These are phyloP conservation scores for Tragelaphus buxtoni DNA, from an alignment of 2,113 vertebrate species.

Conservation along the genomic window DNA sequence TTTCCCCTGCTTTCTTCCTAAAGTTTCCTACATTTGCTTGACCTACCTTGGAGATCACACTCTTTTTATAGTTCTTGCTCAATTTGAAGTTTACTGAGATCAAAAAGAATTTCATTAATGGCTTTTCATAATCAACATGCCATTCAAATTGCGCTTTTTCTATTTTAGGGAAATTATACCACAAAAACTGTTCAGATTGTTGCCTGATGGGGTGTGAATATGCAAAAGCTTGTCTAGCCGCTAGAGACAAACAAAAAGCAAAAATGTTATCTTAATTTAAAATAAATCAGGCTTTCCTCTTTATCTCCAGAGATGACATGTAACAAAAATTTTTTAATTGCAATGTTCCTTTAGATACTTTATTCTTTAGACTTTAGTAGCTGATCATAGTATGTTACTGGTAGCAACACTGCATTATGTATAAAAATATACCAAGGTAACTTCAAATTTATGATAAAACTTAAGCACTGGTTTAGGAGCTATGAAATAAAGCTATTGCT, in stretches of 20 bases:
- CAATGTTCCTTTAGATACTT: conserved; percentile 16
- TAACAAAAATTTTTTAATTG: background rate
- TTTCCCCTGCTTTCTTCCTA: background rate
- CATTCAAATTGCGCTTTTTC: conserved; percentile 62
- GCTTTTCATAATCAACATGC: conserved; percentile 62
- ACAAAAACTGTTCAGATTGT: conserved; percentile 51
- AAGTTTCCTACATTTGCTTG: background rate
- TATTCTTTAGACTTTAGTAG: conserved; percentile 4
- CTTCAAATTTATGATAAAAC: conserved; percentile 32
- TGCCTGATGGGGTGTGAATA: conserved; percentile 55
- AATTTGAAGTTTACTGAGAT: conserved; percentile 42
- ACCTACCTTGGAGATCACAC: background rate
- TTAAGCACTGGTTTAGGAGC: background rate
- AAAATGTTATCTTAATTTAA: conserved; percentile 59
- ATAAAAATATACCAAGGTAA: conserved; percentile 12
- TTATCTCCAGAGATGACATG: conserved; percentile 15
- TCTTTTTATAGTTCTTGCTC: conserved; percentile 34
- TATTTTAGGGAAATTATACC: conserved; percentile 53
- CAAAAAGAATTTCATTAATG: conserved; percentile 68
- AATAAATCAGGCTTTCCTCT: conserved; percentile 37
- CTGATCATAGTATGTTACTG: background rate
- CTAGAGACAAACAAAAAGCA: conserved; percentile 57
- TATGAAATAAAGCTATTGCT: conserved; percentile 25
- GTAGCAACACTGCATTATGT: background rate
- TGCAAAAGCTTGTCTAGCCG: conserved; percentile 57